Percentiles rank a stretch among this genome's conserved stretches.
Evolutionary conservation across 2,113 vertebrate genomes (phyloP).

Genomic region (Limnothrissa miodon): DNA sequence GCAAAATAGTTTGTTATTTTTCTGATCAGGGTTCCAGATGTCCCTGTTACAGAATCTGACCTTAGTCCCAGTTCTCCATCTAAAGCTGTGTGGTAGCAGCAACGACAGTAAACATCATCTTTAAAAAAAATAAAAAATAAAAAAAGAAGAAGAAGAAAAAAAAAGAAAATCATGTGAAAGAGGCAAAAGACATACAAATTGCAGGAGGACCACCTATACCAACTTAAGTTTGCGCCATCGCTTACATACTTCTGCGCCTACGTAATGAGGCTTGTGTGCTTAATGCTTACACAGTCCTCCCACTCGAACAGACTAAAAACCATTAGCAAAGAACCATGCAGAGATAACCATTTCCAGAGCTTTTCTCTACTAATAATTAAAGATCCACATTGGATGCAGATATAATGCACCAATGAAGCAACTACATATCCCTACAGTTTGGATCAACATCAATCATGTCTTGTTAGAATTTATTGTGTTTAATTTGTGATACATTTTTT

Average conservation of each 20-base stretch:
- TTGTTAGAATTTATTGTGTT: slow-evolving; percentile 5
- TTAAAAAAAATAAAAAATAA: neutral
- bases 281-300: neutral
- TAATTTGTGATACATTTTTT: neutral
- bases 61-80: neutral
- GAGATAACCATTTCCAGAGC: neutral
- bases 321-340: neutral
- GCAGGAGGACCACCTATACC: neutral
- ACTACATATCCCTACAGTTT: neutral
- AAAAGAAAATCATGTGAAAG: neutral
- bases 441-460: neutral
- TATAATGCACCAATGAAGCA: neutral
- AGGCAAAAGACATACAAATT: neutral
- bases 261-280: neutral
- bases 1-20: slow-evolving; percentile 33
- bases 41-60: slow-evolving; percentile 20
- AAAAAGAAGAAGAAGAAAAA: neutral
- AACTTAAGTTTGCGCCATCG: neutral
- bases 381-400: neutral
- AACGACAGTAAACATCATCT: neutral
- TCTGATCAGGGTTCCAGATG: slow-evolving; percentile 31
- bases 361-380: slow-evolving; percentile 8
- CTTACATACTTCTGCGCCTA: slow-evolving; percentile 5
- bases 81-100: neutral
- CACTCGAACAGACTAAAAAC: neutral